A percentile compares a stretch with the other conserved stretches of the same genome.
Evolutionary conservation across 2,797 vertebrate genomes (phyloP).

Genomic region (Acridotheres tristis): DNA sequence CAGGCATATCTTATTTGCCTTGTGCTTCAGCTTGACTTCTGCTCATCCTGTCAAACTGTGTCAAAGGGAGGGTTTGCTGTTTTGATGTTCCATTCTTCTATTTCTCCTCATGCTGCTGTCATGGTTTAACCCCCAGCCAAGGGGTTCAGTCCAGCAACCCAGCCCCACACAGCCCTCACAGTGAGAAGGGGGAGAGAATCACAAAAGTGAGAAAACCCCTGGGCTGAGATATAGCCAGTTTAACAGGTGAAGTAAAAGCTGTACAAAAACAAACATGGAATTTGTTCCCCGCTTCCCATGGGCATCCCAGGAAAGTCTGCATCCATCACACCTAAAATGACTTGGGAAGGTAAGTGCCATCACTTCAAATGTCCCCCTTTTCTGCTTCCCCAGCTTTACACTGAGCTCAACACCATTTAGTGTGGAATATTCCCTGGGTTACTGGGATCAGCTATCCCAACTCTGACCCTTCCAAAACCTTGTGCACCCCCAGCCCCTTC

Average conservation of each 20-base stretch:
- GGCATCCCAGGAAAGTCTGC: neutral
- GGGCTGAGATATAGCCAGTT: neutral
- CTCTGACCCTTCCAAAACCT: neutral
- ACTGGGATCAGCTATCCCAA: neutral
- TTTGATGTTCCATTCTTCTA: slow-evolving; percentile 5
- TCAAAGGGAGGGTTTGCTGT: neutral
- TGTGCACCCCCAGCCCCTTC: neutral
- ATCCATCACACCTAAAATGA: neutral
- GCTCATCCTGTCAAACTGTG: neutral
- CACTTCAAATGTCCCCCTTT: too few relatives aligned
- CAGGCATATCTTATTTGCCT: slow-evolving; percentile 15
- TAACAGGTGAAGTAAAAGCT: neutral
- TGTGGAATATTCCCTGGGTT: neutral
- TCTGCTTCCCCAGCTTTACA: neutral
- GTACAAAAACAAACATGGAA: neutral
- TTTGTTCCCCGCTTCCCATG: fast-evolving
- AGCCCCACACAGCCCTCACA: neutral
- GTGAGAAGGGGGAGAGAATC: neutral
- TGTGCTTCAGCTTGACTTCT: slow-evolving; percentile 48
- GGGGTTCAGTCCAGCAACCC: too few relatives aligned
- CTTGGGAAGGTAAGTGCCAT: neutral
- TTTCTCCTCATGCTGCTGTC: neutral
- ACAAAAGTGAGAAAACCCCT: neutral
- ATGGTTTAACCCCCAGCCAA: neutral
- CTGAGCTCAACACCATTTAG: neutral